A percentile compares a stretch with the other conserved stretches of the same genome.
Evolutionary conservation across 2,888 invertebrate species (phyloP).

Genomic region (Ormyrus rosae): DNA sequence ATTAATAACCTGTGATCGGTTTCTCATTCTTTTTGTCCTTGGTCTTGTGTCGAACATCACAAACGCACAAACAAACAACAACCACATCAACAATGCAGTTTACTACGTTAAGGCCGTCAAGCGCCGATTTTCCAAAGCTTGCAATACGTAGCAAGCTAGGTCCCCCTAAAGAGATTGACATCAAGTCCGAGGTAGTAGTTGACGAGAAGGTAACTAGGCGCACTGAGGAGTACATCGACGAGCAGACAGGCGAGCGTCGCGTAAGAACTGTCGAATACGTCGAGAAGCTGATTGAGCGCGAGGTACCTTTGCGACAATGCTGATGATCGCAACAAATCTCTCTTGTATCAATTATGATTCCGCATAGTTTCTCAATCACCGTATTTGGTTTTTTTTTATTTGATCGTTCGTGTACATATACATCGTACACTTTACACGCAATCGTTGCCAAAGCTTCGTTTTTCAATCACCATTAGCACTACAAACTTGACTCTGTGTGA

Average conservation of each 20-base stretch:
- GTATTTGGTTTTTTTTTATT: constrained; percentile 24
- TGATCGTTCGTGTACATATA: constrained; percentile 13
- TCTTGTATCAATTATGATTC: constrained; percentile 25
- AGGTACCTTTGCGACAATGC: constrained; percentile 80
- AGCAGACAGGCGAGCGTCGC: constrained; percentile 89
- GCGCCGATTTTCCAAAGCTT: constrained; percentile 87
- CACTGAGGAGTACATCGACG: constrained; percentile 93
- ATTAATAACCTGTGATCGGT: constrained; percentile 53
- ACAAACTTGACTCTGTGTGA: background rate
- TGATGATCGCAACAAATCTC: constrained; percentile 25
- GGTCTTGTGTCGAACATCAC: constrained; percentile 38
- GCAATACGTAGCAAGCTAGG: constrained; percentile 92
- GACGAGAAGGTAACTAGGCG: constrained; percentile 91
- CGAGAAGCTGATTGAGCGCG: constrained; percentile 96
- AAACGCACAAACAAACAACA: constrained; percentile 49
- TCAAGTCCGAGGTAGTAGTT: constrained; percentile 93
- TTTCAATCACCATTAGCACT: constrained; percentile 27
- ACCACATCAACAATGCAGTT: constrained; percentile 48
- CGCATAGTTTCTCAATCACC: constrained; percentile 30
- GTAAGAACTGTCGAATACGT: constrained; percentile 95
- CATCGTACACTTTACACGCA: background rate
- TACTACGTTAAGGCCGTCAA: constrained; percentile 79
- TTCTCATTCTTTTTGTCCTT: constrained; percentile 46
- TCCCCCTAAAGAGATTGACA: constrained; percentile 84
- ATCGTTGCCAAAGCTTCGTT: constrained; percentile 42